Evolutionary conservation across 2,888 invertebrate genomes (phyloP), one percentile per base, ranked within the genome.

Genomic region (Xanthorhoe spadicearia): DNA sequence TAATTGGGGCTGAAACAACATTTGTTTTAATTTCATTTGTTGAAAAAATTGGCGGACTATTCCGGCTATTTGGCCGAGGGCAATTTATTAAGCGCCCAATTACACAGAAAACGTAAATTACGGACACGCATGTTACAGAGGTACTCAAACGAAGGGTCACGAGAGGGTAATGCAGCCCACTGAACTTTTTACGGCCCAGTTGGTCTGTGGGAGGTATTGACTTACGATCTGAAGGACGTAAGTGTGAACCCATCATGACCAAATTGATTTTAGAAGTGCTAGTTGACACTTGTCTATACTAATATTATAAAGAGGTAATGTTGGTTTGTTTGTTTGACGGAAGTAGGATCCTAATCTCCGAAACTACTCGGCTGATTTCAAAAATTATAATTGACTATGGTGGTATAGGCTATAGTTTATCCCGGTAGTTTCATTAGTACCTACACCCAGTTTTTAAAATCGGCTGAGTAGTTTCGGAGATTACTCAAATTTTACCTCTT

Each of bases 51-150:
- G 64, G 64, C 67, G 67, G 64, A 58, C 55, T 69, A 69, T 71
- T 64, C 64, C 64, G 72, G 15, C 71, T 72, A 70, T 80, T 83
- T 74, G 75, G 75, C 77, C 72, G 67, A 66, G 73, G 67, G 82
- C 83, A 85, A 86, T 86, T 83, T 85, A 82, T 83, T 83, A 84
- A 82, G 77, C 76, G 80, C 75, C 76, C 83, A 84, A 86, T 86
- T 85, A 85, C 79, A 72, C 69, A 70, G 71, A 77, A 81, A 80
- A 78, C 77, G 73, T 74, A 76, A 82, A 84, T 84, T 84, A 83
- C 76, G 69, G 68, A 76, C 83, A 85, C 84, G 84, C 81, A 80
- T 75, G 69, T 71, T 70, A 61, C 15, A 17, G 54, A 52, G 52
- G 23, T 50, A 15, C 28, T 54, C 43, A 61, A 58, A 46, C 32